Base-by-base conservation (phyloP, 1,140 invertebrate species). In the Leptonema lineaticorne region DNA sequence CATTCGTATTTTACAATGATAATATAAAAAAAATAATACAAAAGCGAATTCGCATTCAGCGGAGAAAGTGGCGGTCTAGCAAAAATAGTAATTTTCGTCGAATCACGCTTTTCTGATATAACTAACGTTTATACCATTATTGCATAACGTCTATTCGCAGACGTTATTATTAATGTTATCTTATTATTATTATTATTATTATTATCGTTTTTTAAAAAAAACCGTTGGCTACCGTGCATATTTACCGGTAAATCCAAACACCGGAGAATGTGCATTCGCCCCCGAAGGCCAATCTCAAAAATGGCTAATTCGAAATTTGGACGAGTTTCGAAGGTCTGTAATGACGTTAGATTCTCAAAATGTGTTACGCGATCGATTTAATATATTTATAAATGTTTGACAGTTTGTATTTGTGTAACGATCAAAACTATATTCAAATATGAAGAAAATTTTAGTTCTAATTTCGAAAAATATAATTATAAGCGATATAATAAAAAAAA, bases 101-200 rank as follows among this genome's bases (percentile, higher is more conserved):
- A 53, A 53, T 53, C 50, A 53, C 50, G 50, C 20, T 53, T 53
- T 53, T 53, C 50, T 53, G 50, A 53, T 53, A 53, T 53, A 53
- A 53, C 50, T 22, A 24, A 53, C 16, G 11, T 41, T 41, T 9
- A 9, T 16, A 16, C 37, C 37, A 16, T 41, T 41, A 41, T 41
- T 41, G 16, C 37, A 41, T 41, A 9, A 41, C 37, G 11, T 14
- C 16, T 41, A 41, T 41, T 14, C 16, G 16, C 37, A 14, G 30
- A 41, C 9, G 9, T 41, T 14, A 14, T 11, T 4, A 41, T 16
- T 2, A n/a, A n/a, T n/a, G n/a, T n/a, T n/a, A n/a, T n/a, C n/a
- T n/a, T n/a, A n/a, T n/a, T n/a, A n/a, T n/a, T n/a, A n/a, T n/a
- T n/a, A n/a, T n/a, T n/a, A n/a, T n/a, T n/a, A n/a, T n/a, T n/a